Conservation (phyloP, 1,140 invertebrate species). For the Drosophila suzukii region DNA sequence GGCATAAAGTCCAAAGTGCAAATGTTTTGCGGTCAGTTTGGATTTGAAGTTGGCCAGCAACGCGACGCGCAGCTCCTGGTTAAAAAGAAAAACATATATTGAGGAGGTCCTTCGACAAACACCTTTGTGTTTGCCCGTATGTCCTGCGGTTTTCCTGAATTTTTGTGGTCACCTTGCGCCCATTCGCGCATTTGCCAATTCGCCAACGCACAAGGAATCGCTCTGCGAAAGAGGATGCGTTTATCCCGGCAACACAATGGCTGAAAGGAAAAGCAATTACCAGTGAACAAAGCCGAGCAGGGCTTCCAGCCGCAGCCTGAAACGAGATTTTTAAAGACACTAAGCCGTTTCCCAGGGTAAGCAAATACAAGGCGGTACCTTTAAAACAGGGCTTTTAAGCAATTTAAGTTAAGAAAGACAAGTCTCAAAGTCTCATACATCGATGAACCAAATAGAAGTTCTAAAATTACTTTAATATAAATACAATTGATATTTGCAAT, state of each 20-base stretch:
- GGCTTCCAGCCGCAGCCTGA: slow-evolving; percentile 10
- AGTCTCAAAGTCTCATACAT: no score
- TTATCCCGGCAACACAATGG: slow-evolving; percentile 39
- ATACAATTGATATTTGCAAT: no score
- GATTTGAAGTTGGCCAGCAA: slow-evolving; percentile 73
- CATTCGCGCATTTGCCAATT: slow-evolving; percentile 29
- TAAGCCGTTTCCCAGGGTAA: slow-evolving; percentile 32
- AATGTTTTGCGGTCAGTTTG: slow-evolving; percentile 82
- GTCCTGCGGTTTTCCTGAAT: slow-evolving; percentile 26
- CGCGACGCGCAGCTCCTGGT: slow-evolving; percentile 63
- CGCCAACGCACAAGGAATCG: slow-evolving; percentile 9
- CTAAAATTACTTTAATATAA: no score
- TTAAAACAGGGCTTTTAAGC: not conserved
- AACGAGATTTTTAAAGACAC: slow-evolving; percentile 41
- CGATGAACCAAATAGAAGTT: not conserved
- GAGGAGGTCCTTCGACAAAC: not conserved
- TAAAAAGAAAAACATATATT: not conserved
- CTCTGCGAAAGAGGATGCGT: slow-evolving; percentile 29
- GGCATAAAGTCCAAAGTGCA: slow-evolving; percentile 78
- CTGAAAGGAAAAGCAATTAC: slow-evolving; percentile 54
- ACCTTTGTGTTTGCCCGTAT: slow-evolving; percentile 15
- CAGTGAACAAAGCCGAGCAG: slow-evolving; percentile 39
- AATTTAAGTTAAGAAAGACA: no score
- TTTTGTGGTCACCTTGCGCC: slow-evolving; percentile 23
- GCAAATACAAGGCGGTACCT: slow-evolving; percentile 10